phyloP scores from a whole-genome alignment of 2,797 vertebrate species.

The Synaphobranchus kaupii region DNA sequence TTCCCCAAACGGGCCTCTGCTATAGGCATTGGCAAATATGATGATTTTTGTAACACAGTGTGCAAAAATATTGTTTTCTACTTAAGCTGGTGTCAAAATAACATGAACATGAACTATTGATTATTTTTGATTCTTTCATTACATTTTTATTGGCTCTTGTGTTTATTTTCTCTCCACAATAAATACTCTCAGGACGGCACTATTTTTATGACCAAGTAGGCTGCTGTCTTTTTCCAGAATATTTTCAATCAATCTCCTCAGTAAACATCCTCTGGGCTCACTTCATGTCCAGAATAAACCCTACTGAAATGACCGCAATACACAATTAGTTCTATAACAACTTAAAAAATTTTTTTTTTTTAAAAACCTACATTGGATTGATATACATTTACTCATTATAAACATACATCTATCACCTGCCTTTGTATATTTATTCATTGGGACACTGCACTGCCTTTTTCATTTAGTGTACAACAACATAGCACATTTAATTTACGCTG shows the following conservation, averaged over 20 bases:
- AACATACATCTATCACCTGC: background rate
- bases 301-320: background rate
- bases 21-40: background rate
- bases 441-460: background rate
- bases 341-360: background rate
- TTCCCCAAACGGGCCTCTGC: background rate
- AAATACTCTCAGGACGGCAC: slow-evolving; percentile 13
- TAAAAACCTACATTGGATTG: background rate
- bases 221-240: slow-evolving; percentile 19
- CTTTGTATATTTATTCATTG: background rate
- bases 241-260: slow-evolving; percentile 10
- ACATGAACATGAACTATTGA: background rate
- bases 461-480: background rate
- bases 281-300: background rate
- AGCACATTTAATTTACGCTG: background rate
- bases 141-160: background rate
- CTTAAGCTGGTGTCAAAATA: background rate
- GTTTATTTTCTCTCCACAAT: background rate
- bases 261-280: background rate
- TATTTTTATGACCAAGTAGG: slow-evolving; percentile 3
- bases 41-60: background rate
- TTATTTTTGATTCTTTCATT: slow-evolving; percentile 2
- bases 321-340: background rate
- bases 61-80: background rate
- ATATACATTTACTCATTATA: background rate